Evolutionary conservation across 2,888 invertebrate genomes (phyloP), one percentile per base, ranked within the genome.

Genomic region (Disparrhopalites patrizii): DNA sequence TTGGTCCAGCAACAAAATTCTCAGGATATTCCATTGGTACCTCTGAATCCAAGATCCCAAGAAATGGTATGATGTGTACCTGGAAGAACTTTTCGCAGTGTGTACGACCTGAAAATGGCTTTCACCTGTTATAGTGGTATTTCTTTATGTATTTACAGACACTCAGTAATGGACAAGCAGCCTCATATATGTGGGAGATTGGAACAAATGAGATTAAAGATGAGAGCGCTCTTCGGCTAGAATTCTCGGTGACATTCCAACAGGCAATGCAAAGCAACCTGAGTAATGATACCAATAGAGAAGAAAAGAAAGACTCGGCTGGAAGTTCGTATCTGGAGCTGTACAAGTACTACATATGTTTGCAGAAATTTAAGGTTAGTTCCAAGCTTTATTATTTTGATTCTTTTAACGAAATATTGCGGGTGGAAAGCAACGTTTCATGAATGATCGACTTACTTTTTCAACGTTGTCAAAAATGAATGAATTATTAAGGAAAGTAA

Each of bases 101-200:
- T n/a, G n/a, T n/a, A n/a, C n/a, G n/a, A n/a, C n/a, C n/a, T n/a
- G n/a, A n/a, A n/a, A n/a, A n/a, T n/a, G n/a, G n/a, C n/a, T n/a
- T n/a, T n/a, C n/a, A n/a, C n/a, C n/a, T n/a, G n/a, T n/a, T n/a
- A n/a, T n/a, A n/a, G n/a, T n/a, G n/a, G n/a, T n/a, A 36, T 36
- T 36, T 7, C 15, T 36, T 36, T 36, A 15, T 15, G 36, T 71
- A 25, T 61, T 62, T 70, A 74, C 82, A 87, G 83, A 84, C 86
- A 78, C 86, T 93, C 61, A 85, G 86, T 66, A 87, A 86, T 75
- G 87, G 89, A 1, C 85, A 89, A 68, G 88, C 85, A 61, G 87
- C 88, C 0, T 89, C 90, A 0, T 92, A 88, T 78, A 85, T 93
- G 82, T 94, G 93, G 89, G 91, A 93, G 78, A 80, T 89, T 1